Conservation (phyloP, 2,113 vertebrate species). For the human region DNA sequence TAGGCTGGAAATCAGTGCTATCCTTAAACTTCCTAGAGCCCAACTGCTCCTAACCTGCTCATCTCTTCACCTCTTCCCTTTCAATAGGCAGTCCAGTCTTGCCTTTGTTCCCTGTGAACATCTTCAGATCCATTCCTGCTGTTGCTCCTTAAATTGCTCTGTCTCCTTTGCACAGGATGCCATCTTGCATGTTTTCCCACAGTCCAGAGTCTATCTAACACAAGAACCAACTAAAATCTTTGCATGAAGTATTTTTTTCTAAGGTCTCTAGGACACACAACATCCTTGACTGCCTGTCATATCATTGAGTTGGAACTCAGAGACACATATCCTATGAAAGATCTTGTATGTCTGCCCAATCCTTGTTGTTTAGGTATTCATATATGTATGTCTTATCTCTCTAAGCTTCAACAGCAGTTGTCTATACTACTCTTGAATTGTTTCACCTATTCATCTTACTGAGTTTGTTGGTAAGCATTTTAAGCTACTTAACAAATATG, state of each 20-base stretch:
- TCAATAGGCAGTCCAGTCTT: neutral
- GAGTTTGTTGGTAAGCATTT: slow-evolving; percentile 16
- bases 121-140: neutral
- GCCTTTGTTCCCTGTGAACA: neutral
- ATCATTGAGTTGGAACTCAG: neutral
- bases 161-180: neutral
- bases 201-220: neutral
- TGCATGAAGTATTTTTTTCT: neutral
- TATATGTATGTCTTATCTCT: neutral
- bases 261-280: neutral
- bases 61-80: neutral
- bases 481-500: slow-evolving; percentile 25
- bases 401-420: neutral
- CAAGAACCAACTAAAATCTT: neutral
- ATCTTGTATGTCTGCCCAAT: neutral
- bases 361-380: neutral
- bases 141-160: neutral
- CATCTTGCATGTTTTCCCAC: neutral
- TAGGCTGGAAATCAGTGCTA: neutral
- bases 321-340: slow-evolving; percentile 11
- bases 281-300: neutral
- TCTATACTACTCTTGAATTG: neutral
- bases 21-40: neutral
- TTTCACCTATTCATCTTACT: neutral
- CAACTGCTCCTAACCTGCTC: neutral